These are phyloP conservation scores for Dromaius novaehollandiae DNA, from an alignment of 2,113 vertebrate species.

Conservation along the genomic window DNA sequence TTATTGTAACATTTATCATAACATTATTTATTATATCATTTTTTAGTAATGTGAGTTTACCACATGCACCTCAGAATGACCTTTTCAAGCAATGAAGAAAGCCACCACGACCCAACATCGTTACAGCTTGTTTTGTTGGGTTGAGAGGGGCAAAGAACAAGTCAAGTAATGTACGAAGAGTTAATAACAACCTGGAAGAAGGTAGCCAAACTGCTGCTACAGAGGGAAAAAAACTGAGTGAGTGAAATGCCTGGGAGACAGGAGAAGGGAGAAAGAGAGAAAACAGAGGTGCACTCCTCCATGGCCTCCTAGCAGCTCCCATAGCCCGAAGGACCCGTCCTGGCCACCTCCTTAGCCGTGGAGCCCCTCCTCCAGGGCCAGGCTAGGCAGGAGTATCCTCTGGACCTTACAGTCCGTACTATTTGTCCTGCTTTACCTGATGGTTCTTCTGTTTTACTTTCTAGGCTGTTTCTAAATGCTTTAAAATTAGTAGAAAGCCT, in stretches of 20 bases:
- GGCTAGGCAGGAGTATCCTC: neutral
- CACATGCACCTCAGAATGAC: rapidly evolving
- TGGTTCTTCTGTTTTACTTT: neutral
- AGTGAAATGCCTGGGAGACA: neutral
- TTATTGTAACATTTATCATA: neutral
- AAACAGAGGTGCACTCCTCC: neutral
- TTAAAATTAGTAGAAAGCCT: neutral
- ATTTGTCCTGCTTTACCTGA: neutral
- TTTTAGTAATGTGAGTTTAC: neutral
- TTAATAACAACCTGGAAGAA: neutral
- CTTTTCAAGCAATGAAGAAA: neutral
- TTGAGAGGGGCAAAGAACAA: neutral
- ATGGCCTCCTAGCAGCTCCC: neutral
- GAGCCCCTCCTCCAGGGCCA: neutral
- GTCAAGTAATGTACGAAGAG: neutral
- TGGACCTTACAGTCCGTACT: neutral
- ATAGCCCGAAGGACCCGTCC: neutral
- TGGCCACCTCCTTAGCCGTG: neutral
- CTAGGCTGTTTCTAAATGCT: neutral
- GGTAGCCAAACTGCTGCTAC: neutral
- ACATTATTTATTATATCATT: neutral
- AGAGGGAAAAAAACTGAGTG: neutral
- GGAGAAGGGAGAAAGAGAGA: neutral
- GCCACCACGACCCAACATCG: neutral
- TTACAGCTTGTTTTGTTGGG: neutral